phyloP scores from a whole-genome alignment of 2,888 invertebrate genomes.

The Emmelina monodactyla region DNA sequence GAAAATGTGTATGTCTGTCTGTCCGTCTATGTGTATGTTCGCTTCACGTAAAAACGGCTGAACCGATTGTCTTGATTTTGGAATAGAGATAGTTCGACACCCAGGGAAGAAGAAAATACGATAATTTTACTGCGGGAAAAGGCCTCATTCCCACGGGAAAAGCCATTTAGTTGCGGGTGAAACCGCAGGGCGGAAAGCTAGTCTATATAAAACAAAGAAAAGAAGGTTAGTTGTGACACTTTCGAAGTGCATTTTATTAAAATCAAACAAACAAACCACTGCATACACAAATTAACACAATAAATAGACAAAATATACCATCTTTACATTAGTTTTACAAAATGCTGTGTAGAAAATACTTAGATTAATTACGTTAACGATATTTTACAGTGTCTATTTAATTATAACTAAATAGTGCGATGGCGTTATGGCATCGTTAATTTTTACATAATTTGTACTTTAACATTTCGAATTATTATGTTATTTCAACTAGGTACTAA shows the following conservation, averaged over 20 bases:
- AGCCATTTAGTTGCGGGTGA: no score
- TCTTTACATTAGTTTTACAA: slow-evolving; percentile 24
- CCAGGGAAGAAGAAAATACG: no score
- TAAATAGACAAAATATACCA: slow-evolving; percentile 32
- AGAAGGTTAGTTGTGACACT: slow-evolving; percentile 38
- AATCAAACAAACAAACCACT: slow-evolving; percentile 38
- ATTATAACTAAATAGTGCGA: neutral
- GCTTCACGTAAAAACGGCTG: no score
- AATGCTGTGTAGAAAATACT: neutral
- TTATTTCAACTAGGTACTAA: no score
- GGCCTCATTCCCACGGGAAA: no score
- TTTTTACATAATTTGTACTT: slow-evolving; percentile 4
- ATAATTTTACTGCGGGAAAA: no score
- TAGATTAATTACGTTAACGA: neutral
- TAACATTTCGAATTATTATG: no score
- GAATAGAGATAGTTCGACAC: no score
- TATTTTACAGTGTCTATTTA: neutral
- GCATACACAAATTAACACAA: slow-evolving; percentile 29
- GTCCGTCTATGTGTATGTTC: no score
- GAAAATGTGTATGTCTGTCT: no score
- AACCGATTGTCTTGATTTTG: no score
- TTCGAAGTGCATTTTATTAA: slow-evolving; percentile 55
- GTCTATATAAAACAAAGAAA: slow-evolving; percentile 16
- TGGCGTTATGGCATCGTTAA: slow-evolving; percentile 1
- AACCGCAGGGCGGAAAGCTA: no score